phyloP scores from a whole-genome alignment of 35 echinoderm and acorn worm genomes.

The Eucidaris tribuloides region DNA sequence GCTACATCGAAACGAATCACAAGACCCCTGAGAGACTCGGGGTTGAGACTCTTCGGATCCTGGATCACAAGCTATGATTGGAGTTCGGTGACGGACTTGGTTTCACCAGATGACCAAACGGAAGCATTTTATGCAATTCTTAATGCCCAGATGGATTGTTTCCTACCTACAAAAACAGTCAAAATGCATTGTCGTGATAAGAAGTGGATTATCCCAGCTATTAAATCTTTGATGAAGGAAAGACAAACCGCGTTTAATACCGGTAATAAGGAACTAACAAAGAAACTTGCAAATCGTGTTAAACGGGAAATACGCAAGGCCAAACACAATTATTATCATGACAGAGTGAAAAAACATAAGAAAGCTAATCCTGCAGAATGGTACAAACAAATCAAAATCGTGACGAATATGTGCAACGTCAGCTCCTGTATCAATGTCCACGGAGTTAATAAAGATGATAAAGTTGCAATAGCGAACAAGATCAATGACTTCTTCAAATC shows the following conservation, averaged over 20 bases:
- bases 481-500: conserved; percentile 24
- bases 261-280: neutral
- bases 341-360: conserved; percentile 30
- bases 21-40: conserved; percentile 9
- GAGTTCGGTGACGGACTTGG: neutral
- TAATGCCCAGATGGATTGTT: neutral
- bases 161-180: neutral
- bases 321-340: conserved; percentile 10
- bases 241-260: neutral
- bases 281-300: conserved; percentile 2
- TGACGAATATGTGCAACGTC: conserved; percentile 13
- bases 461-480: conserved; percentile 14
- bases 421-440: neutral
- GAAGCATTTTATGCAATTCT: conserved; percentile 10
- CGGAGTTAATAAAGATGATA: neutral
- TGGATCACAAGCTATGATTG: conserved; percentile 16
- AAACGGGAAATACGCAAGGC: neutral
- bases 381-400: conserved; percentile 46
- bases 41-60: neutral
- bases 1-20: neutral
- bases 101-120: neutral
- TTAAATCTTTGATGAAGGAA: neutral
- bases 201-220: conserved; percentile 6
- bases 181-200: neutral
- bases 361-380: conserved; percentile 49